These are phyloP conservation scores for Cordilura impudica DNA, from an alignment of 2,888 invertebrate species.

Conservation along the genomic window DNA sequence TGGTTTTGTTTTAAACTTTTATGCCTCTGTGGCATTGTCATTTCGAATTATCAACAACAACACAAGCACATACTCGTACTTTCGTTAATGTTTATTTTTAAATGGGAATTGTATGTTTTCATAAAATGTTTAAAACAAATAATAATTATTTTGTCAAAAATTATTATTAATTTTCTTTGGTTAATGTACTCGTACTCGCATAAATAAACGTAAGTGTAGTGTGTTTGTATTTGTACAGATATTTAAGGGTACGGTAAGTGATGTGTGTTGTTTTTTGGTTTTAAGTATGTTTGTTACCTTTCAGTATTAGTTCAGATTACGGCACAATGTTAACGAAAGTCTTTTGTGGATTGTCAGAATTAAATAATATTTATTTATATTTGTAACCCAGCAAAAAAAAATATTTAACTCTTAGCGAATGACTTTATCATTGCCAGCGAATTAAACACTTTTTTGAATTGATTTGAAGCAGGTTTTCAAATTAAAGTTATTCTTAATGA, in stretches of 20 bases:
- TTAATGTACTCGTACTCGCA: background rate
- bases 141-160: background rate
- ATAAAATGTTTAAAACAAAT: background rate
- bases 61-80: background rate
- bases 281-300: background rate
- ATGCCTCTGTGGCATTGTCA: background rate
- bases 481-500: too few species aligned
- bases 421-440: too few species aligned
- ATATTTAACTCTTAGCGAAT: too few species aligned
- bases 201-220: background rate
- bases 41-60: background rate
- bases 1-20: background rate
- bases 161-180: background rate
- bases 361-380: too few species aligned
- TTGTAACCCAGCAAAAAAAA: too few species aligned
- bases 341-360: too few species aligned
- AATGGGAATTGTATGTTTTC: background rate
- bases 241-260: slow-evolving; percentile 2
- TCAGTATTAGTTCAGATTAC: background rate
- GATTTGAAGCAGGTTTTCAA: too few species aligned
- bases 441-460: too few species aligned
- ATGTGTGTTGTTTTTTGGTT: background rate
- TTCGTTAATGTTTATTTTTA: background rate
- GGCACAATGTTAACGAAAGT: background rate
- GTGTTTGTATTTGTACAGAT: background rate